Base-by-base conservation (phyloP, 2,888 invertebrate species). In the Gari tellinella region DNA sequence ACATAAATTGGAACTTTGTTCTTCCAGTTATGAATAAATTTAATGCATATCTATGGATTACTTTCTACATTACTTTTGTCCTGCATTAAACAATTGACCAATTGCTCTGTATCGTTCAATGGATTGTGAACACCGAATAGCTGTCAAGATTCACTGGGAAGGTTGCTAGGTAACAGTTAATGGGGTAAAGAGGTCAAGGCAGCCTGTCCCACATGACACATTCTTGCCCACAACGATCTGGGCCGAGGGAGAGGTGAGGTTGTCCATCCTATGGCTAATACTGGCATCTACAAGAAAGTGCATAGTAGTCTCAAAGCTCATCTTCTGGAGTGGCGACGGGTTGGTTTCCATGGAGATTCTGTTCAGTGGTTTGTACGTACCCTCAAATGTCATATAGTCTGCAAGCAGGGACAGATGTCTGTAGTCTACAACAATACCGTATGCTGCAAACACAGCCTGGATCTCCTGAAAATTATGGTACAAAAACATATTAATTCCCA, bases 321-420 rank as follows among this genome's bases (percentile, higher is more conserved):
- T 99, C 92, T 99, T 98, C 91, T 99, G 99, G 19, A 99, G 92
- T 0, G 99, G 97, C 0, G 99, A 99, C 0, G 97, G 94, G n/a
- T 95, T 96, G 55, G 95, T 94, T 84, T 96, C 95, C 95, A 99
- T 97, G 10, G 98, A 97, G 85, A 94, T 95, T 25, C 99, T 94
- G 90, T 96, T 99, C 92, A 99, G 95, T 0, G 99, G 96, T 87
- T 95, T 95, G 89, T 96, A 98, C 0, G 94, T 93, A 0, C 99
- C 99, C 87, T 96, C 96, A 85, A 95, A 97, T 0, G 99, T 99
- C 99, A 99, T 99, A 91, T 99, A 99, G 93, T 99, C 99, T 0
- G 99, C 97, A 60, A 99, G 95, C 5, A 99, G 93, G 0, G 95
- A 95, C 87, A 99, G 94, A 94, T 99, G 99, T 25, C 99, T 94